Percentiles rank a stretch among this genome's conserved stretches.
phyloP scores from a whole-genome alignment of 2,797 vertebrate species.

The Pelodytes ibericus region DNA sequence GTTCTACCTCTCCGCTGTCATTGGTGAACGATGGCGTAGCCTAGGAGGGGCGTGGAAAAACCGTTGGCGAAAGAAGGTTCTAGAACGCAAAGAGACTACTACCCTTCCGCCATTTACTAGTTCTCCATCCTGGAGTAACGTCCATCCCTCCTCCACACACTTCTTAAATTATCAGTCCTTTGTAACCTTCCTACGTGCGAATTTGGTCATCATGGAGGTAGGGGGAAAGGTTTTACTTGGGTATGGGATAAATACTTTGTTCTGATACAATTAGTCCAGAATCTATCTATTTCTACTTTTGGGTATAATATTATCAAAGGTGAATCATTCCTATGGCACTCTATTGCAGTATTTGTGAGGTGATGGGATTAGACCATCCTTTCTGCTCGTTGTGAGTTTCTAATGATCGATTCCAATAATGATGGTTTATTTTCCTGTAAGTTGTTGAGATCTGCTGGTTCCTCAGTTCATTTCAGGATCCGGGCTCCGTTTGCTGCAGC shows the following conservation, averaged over 20 bases:
- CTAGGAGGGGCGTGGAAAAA: not conserved
- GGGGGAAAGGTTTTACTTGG: not conserved
- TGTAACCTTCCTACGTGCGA: not conserved
- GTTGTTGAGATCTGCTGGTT: no score
- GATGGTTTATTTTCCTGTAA: no score
- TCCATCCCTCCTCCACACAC: not conserved
- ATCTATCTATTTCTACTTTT: no score
- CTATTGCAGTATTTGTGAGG: no score
- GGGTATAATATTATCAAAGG: no score
- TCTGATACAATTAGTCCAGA: no score
- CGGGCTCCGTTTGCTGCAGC: no score
- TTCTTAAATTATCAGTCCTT: not conserved
- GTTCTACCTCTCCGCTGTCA: not conserved
- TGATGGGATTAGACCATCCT: no score
- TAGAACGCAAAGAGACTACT: conserved; percentile 2
- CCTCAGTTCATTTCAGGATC: no score
- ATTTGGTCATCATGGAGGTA: conserved; percentile 32
- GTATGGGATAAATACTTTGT: not conserved
- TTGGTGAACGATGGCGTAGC: conserved; percentile 10
- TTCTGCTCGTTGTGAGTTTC: no score
- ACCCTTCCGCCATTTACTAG: conserved; percentile 26
- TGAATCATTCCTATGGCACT: no score
- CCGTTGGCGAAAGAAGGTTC: conserved; percentile 20
- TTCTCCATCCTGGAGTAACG: not conserved
- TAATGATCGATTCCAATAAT: no score